phyloP scores from a whole-genome alignment of 2,888 invertebrate genomes.

The Saturnia pavonia region DNA sequence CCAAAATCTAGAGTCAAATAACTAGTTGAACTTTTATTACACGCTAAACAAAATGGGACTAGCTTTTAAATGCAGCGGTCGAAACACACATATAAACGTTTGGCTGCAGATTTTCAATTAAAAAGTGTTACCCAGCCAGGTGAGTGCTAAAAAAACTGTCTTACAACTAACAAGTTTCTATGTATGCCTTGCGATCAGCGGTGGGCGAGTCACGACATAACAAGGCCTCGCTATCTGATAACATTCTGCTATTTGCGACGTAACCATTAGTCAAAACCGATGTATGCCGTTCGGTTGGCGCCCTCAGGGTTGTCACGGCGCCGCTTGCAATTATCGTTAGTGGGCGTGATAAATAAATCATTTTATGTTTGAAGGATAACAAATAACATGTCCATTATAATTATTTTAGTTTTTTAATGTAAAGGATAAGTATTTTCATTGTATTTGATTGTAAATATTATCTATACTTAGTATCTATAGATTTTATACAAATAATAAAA shows the following conservation, averaged over 20 bases:
- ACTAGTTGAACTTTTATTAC: background rate
- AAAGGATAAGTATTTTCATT: too few relatives aligned
- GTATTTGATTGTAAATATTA: too few relatives aligned
- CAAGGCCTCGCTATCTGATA: constrained; percentile 34
- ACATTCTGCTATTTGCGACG: constrained; percentile 36
- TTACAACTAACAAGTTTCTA: constrained; percentile 16
- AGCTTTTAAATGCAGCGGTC: background rate
- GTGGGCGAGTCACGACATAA: constrained; percentile 35
- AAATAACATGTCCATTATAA: background rate
- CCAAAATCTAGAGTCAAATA: too few relatives aligned
- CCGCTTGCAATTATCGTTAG: background rate
- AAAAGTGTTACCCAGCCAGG: background rate
- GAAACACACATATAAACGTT: background rate
- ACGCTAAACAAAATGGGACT: background rate
- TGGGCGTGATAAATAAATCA: constrained; percentile 2
- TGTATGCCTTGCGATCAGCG: constrained; percentile 11
- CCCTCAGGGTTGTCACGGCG: constrained; percentile 21
- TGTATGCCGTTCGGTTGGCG: constrained; percentile 28
- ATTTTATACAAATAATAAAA: too few relatives aligned
- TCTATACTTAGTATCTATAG: too few relatives aligned
- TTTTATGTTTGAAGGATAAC: constrained; percentile 3
- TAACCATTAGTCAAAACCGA: constrained; percentile 52
- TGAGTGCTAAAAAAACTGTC: background rate
- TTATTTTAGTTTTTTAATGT: background rate
- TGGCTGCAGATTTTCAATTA: background rate